A percentile compares a stretch with the other conserved stretches of the same genome.
Conservation (phyloP, 2,797 vertebrate genomes). For the Huso huso region DNA sequence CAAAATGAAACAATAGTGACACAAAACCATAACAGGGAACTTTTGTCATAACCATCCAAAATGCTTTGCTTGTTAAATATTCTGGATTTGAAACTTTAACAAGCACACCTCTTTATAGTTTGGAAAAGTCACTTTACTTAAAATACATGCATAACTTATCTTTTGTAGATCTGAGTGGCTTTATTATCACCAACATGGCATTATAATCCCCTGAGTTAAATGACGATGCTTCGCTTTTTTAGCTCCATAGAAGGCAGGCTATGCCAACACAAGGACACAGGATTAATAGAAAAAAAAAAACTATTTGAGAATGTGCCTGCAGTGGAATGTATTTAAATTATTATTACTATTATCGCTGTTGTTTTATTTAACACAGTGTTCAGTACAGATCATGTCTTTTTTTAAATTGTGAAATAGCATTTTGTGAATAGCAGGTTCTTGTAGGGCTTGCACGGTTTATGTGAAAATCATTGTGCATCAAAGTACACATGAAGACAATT, state of each 20-base stretch:
- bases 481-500: too few relatives aligned
- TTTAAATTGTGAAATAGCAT: too few relatives aligned
- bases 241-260: neutral
- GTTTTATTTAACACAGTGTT: neutral
- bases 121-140: neutral
- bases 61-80: neutral
- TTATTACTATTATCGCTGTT: neutral
- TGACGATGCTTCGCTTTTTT: neutral
- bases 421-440: too few relatives aligned
- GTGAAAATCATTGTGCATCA: constrained; percentile 2
- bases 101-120: neutral
- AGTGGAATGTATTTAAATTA: neutral
- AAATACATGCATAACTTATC: neutral
- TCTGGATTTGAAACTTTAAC: neutral
- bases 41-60: too few relatives aligned
- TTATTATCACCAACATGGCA: neutral
- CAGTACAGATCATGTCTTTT: too few relatives aligned
- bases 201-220: neutral
- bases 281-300: neutral
- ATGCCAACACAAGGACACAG: neutral
- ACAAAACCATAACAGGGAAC: too few relatives aligned
- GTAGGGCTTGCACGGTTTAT: neutral
- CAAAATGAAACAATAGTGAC: neutral
- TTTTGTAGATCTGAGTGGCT: neutral
- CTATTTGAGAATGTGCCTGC: neutral